Evolutionary conservation across 2,888 invertebrate species (phyloP), one percentile per base, ranked within the genome.

Genomic region (Leuctra nigra): DNA sequence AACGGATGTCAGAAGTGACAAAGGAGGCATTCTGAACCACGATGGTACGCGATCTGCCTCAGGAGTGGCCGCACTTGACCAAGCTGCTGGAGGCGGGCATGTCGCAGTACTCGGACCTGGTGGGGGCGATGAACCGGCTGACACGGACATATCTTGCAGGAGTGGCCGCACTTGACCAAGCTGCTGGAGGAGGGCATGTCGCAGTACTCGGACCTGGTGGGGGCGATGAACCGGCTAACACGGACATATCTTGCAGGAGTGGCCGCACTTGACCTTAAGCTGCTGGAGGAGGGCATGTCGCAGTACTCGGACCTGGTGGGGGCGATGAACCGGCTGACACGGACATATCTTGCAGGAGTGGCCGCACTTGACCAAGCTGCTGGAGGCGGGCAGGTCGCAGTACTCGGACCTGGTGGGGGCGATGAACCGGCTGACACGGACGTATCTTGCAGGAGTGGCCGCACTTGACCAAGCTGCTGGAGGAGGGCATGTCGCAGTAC

Each of bases 201-300:
- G 2, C 81, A 82, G 16, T 96, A 96, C 69, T 95, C 96, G 69
- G 96, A 96, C 67, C 77, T 94, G 61, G 79, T 83, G 57, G 87
- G 92, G 1, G 87, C 88, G 0, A 94, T 96, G 91, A 93, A 94
- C 72, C 75, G n/a, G n/a, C n/a, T n/a, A n/a, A n/a, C n/a, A n/a
- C n/a, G n/a, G n/a, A n/a, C n/a, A n/a, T n/a, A n/a, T n/a, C n/a
- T n/a, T n/a, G n/a, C n/a, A n/a, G n/a, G n/a, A n/a, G n/a, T n/a
- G n/a, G n/a, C n/a, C n/a, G n/a, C n/a, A n/a, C n/a, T n/a, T n/a
- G n/a, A n/a, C n/a, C n/a, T n/a, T 38, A 38, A 38, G n/a, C 14
- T 38, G 4, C 38, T 38, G 38, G 38, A 38, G n/a, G 38, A 48
- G 20, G 48, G 91, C 92, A 0, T 95, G 54, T 76, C 81, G 2